phyloP scores from a whole-genome alignment of 2,888 invertebrate genomes.

The Danaus chrysippus region DNA sequence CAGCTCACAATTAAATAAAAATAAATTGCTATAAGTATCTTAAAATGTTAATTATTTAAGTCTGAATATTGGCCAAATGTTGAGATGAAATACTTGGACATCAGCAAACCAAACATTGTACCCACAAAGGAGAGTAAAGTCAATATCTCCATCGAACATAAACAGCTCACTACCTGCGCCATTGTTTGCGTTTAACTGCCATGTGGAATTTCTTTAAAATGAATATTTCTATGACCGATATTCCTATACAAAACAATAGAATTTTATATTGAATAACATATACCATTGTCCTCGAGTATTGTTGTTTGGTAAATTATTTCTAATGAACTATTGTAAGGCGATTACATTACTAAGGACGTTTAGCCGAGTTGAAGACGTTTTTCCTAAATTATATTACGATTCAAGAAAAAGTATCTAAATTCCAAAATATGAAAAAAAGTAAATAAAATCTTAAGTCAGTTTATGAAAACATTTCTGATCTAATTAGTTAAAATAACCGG shows the following conservation, averaged over 20 bases:
- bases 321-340: neutral
- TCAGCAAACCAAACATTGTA: neutral
- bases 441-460: no score
- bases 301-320: neutral
- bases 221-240: neutral
- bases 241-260: neutral
- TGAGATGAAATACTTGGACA: neutral
- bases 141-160: neutral
- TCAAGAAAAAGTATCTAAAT: no score
- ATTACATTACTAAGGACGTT: no score
- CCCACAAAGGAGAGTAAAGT: neutral
- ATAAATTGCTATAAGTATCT: no score
- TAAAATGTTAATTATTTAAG: no score
- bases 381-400: no score
- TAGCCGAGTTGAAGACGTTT: no score
- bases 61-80: no score
- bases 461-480: no score
- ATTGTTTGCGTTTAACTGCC: slow-evolving; percentile 3
- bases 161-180: neutral
- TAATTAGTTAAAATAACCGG: no score
- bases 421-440: no score
- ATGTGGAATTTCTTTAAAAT: neutral
- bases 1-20: no score
- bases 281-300: neutral
- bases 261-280: neutral